A percentile compares a stretch with the other conserved stretches of the same genome.
These are phyloP conservation scores for Otis tarda DNA, from an alignment of 2,113 vertebrate species.

Conservation along the genomic window DNA sequence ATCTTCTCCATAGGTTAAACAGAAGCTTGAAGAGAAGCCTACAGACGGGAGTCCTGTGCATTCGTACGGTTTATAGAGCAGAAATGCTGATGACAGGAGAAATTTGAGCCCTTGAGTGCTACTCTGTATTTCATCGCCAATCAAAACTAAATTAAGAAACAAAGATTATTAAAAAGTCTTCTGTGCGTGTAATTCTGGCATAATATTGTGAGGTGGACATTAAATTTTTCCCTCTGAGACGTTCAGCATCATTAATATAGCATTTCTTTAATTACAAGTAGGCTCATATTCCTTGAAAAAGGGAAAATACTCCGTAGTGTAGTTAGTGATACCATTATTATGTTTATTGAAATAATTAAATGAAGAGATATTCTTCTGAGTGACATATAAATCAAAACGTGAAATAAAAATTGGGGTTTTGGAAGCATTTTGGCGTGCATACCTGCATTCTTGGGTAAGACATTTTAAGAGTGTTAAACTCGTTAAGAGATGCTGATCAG, in stretches of 20 bases:
- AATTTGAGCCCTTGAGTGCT: slow-evolving; percentile 78
- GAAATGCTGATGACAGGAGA: slow-evolving; percentile 82
- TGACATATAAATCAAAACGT: slow-evolving; percentile 45
- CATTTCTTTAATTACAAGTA: slow-evolving; percentile 76
- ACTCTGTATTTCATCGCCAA: slow-evolving; percentile 81
- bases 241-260: slow-evolving; percentile 69
- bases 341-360: slow-evolving; percentile 76
- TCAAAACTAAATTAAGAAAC: slow-evolving; percentile 88
- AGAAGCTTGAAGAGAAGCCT: slow-evolving; percentile 59
- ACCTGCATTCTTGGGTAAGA: neutral
- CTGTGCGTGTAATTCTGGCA: slow-evolving; percentile 71
- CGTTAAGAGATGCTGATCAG: neutral
- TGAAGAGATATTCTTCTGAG: slow-evolving; percentile 55
- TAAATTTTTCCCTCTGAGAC: slow-evolving; percentile 74
- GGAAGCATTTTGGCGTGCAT: slow-evolving; percentile 48
- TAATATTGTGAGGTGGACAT: slow-evolving; percentile 74
- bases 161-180: slow-evolving; percentile 83
- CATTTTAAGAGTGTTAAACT: neutral
- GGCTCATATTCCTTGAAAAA: slow-evolving; percentile 63
- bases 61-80: slow-evolving; percentile 72
- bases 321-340: slow-evolving; percentile 60
- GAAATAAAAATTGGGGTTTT: slow-evolving; percentile 53
- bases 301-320: slow-evolving; percentile 45
- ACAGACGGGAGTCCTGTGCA: slow-evolving; percentile 27
- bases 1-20: slow-evolving; percentile 55